Percentiles rank a stretch among this genome's conserved stretches.
Conservation (phyloP, 2,113 vertebrate species). For the Piprites chloris region DNA sequence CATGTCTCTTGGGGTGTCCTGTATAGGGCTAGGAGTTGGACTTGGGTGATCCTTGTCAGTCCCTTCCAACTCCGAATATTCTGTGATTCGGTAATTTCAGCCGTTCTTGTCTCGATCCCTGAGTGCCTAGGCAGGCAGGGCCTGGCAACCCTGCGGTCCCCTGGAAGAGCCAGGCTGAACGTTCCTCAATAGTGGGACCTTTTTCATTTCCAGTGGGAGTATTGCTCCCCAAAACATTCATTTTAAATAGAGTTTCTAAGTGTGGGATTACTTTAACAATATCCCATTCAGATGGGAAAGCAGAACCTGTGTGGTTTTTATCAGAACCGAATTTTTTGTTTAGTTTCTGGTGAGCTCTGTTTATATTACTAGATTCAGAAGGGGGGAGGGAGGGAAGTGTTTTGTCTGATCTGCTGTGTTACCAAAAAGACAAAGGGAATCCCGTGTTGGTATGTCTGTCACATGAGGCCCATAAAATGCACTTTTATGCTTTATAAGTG, state of each 20-base stretch:
- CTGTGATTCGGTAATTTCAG: background rate
- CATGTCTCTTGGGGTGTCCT: background rate
- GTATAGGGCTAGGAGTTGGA: background rate
- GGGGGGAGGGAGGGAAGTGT: accelerated
- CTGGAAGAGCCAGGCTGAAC: too few relatives aligned
- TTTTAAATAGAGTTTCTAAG: background rate
- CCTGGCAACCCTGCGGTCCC: accelerated
- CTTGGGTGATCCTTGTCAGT: background rate
- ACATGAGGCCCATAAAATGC: accelerated
- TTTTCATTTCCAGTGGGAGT: background rate
- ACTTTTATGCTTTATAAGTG: background rate
- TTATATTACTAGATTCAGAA: background rate
- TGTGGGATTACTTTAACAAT: background rate
- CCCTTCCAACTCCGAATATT: background rate
- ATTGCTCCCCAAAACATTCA: background rate
- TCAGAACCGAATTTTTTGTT: background rate
- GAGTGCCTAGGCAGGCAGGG: background rate
- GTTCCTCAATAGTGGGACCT: accelerated
- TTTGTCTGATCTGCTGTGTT: background rate
- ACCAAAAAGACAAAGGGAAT: background rate
- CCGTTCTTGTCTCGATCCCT: accelerated
- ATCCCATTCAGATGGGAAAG: background rate
- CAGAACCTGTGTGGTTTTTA: background rate
- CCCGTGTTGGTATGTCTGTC: accelerated
- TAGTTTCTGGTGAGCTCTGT: background rate